Percentiles rank a stretch among this genome's conserved stretches.
Evolutionary conservation across 2,113 vertebrate genomes (phyloP).

Genomic region (Pica pica): DNA sequence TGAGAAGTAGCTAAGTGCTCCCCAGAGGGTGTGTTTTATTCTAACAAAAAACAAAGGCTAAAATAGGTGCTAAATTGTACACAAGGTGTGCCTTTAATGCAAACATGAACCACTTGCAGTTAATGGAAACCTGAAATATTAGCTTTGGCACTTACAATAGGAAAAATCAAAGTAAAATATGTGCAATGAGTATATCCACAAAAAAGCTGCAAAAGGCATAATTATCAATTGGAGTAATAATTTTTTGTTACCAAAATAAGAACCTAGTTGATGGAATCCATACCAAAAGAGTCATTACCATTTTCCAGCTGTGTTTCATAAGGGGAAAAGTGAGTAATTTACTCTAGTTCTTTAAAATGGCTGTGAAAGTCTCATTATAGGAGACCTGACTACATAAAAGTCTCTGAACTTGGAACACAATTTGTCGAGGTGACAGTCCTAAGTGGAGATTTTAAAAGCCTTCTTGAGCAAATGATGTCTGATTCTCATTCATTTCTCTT

Average conservation of each 20-base stretch:
- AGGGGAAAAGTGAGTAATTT: neutral
- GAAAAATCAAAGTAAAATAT: neutral
- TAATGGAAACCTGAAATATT: neutral
- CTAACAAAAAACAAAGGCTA: neutral
- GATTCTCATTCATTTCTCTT: neutral
- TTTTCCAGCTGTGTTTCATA: neutral
- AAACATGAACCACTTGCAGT: neutral
- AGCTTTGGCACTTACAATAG: neutral
- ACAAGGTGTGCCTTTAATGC: neutral
- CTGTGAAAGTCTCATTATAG: neutral
- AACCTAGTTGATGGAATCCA: neutral
- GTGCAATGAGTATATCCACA: neutral
- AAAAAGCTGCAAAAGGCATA: neutral
- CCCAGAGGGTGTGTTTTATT: neutral
- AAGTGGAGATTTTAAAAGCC: neutral
- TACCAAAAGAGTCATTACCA: neutral
- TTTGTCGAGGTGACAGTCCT: neutral
- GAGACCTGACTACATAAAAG: neutral
- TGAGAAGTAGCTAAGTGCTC: neutral
- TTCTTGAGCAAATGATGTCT: neutral
- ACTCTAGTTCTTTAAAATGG: neutral
- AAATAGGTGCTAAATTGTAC: neutral
- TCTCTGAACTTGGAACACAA: neutral
- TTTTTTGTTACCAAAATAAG: neutral
- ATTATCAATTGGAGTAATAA: neutral